phyloP scores from a whole-genome alignment of 1,140 invertebrate species.

The Brachionus paranguensis region DNA sequence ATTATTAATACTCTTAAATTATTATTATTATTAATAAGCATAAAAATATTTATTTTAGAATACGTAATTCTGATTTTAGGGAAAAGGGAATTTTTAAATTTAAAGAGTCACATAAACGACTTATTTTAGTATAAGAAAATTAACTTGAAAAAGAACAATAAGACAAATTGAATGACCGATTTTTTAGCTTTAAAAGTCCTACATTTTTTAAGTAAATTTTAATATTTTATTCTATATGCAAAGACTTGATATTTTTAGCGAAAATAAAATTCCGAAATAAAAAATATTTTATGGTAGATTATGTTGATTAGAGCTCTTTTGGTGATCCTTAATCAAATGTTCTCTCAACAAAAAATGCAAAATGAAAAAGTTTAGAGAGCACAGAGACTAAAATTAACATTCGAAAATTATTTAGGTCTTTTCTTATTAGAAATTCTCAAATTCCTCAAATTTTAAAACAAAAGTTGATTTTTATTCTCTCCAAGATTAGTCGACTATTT shows the following conservation, averaged over 20 bases:
- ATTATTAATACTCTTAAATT: too few relatives aligned
- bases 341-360: background rate
- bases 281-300: slow-evolving; percentile 12
- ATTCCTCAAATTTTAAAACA: background rate
- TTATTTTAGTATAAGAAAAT: too few relatives aligned
- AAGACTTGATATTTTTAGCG: background rate
- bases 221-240: background rate
- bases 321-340: background rate
- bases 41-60: too few relatives aligned
- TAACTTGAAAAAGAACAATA: background rate
- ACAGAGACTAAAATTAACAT: slow-evolving; percentile 10
- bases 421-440: background rate
- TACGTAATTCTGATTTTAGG: too few relatives aligned
- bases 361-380: background rate
- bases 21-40: too few relatives aligned
- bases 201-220: background rate
- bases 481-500: background rate
- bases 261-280: background rate
- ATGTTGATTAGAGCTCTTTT: slow-evolving; percentile 22
- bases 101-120: too few relatives aligned
- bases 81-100: too few relatives aligned
- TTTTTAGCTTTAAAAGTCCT: background rate
- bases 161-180: slow-evolving; percentile 14
- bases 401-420: slow-evolving; percentile 15
- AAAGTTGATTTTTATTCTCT: background rate